A percentile compares a stretch with the other conserved stretches of the same genome.
These are phyloP conservation scores for Avahi laniger DNA, from an alignment of 2,797 vertebrate species.

Conservation along the genomic window DNA sequence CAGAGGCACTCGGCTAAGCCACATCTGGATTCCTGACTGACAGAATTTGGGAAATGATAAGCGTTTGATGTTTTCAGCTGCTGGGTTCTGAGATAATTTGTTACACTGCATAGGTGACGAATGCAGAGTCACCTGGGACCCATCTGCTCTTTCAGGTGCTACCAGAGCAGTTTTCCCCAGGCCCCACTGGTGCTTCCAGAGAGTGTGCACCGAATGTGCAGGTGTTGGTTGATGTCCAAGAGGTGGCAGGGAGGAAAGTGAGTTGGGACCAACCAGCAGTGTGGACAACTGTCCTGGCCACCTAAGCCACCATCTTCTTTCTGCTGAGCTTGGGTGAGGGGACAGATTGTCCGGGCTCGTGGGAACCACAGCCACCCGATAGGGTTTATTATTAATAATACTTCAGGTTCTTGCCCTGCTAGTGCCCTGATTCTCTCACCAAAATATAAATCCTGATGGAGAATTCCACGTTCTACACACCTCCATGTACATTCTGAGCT, in stretches of 20 bases:
- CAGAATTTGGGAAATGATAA: not conserved
- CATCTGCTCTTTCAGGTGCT: not conserved
- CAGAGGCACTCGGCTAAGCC: not conserved
- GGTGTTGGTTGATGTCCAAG: not conserved
- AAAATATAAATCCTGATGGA: not conserved
- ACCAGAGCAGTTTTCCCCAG: not conserved
- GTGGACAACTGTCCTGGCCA: not conserved
- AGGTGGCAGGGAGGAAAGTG: not conserved
- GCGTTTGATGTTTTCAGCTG: not conserved
- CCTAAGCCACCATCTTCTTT: not conserved
- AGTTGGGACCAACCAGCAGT: not conserved
- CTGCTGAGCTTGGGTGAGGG: not conserved
- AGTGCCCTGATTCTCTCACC: not conserved
- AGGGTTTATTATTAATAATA: not conserved
- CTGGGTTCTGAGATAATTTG: not conserved
- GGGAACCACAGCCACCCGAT: not conserved
- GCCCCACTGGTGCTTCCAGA: not conserved
- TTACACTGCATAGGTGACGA: not conserved
- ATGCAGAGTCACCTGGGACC: not conserved
- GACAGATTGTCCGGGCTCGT: not conserved
- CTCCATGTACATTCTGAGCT: not conserved
- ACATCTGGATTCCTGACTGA: not conserved
- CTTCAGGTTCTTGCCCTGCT: not conserved
- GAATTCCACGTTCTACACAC: not conserved
- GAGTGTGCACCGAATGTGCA: not conserved